Conservation (phyloP, 1,140 invertebrate species). For the Lordiphosa mommai region DNA sequence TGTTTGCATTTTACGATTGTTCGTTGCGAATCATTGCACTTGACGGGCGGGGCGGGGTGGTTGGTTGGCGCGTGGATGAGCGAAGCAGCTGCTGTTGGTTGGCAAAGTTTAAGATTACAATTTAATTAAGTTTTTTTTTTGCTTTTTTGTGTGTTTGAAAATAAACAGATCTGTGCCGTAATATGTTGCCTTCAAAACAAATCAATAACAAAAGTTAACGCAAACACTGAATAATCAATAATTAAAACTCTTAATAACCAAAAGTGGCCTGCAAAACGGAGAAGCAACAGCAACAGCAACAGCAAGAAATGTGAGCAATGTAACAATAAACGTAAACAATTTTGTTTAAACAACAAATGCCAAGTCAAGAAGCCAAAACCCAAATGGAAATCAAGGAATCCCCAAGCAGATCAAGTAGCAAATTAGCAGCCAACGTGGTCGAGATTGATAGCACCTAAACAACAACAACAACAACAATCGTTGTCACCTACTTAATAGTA, state of each 20-base stretch:
- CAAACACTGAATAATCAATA: conserved; percentile 37
- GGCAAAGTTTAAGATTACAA: conserved; percentile 47
- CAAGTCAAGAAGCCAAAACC: conserved; percentile 16
- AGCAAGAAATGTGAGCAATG: conserved; percentile 70
- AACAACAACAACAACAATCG: conserved; percentile 29
- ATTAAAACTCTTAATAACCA: conserved; percentile 33
- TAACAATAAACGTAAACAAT: conserved; percentile 50
- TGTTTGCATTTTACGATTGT: conserved; percentile 46
- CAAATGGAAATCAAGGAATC: conserved; percentile 63
- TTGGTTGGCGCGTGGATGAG: conserved; percentile 1
- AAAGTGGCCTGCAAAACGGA: conserved; percentile 69
- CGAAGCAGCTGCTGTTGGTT: conserved; percentile 12
- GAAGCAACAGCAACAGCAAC: conserved; percentile 24
- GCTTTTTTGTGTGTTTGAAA: no score
- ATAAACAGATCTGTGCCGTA: conserved; percentile 43
- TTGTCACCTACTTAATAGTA: conserved; percentile 48
- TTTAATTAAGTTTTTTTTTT: conserved; percentile 37
- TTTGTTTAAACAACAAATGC: conserved; percentile 26
- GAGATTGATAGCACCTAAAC: conserved; percentile 39
- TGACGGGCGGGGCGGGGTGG: neutral
- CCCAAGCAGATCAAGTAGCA: conserved; percentile 50
- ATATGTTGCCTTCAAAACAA: conserved; percentile 67
- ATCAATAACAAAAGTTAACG: conserved; percentile 64
- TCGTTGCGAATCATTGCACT: conserved; percentile 55
- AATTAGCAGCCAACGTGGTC: conserved; percentile 54